Evolutionary conservation across 2,888 invertebrate species (phyloP).

Genomic region (Hipparchia semele): DNA sequence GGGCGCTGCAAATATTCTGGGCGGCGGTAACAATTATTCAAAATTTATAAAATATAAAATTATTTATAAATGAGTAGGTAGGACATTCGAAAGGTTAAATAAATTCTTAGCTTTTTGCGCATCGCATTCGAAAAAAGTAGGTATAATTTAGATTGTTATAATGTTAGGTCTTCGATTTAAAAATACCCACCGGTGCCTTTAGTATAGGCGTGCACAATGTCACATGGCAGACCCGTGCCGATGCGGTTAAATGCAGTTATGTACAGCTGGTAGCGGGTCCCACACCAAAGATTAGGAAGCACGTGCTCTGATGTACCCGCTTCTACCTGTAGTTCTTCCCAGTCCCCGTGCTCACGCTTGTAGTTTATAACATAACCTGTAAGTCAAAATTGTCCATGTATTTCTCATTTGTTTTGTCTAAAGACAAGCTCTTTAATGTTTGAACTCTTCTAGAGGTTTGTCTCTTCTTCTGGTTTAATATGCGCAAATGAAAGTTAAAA

Average conservation of each 20-base stretch:
- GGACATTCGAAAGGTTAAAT: too few relatives aligned
- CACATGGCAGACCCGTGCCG: slow-evolving; percentile 94
- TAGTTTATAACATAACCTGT: slow-evolving; percentile 94
- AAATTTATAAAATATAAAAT: too few relatives aligned
- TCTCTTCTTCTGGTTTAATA: too few relatives aligned
- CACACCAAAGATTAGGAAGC: slow-evolving; percentile 92
- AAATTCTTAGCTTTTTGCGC: too few relatives aligned
- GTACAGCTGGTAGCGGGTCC: slow-evolving; percentile 93
- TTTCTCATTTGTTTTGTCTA: background rate
- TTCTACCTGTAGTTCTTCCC: slow-evolving; percentile 95
- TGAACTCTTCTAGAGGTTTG: background rate
- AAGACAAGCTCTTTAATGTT: background rate
- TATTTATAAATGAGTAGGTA: background rate
- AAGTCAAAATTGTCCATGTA: background rate
- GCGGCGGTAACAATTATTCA: too few relatives aligned
- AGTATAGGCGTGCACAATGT: slow-evolving; percentile 92
- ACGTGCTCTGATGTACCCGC: slow-evolving; percentile 91
- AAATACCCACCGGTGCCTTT: slow-evolving; percentile 86
- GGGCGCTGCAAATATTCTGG: too few relatives aligned
- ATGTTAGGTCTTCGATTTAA: background rate
- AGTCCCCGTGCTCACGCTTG: slow-evolving; percentile 94
- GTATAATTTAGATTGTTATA: background rate
- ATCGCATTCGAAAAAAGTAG: background rate
- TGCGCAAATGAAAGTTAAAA: too few relatives aligned
- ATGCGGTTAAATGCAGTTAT: slow-evolving; percentile 96